Evolutionary conservation across 2,888 invertebrate genomes (phyloP), one percentile per base, ranked within the genome.

Genomic region (Ferdinandea cuprea): DNA sequence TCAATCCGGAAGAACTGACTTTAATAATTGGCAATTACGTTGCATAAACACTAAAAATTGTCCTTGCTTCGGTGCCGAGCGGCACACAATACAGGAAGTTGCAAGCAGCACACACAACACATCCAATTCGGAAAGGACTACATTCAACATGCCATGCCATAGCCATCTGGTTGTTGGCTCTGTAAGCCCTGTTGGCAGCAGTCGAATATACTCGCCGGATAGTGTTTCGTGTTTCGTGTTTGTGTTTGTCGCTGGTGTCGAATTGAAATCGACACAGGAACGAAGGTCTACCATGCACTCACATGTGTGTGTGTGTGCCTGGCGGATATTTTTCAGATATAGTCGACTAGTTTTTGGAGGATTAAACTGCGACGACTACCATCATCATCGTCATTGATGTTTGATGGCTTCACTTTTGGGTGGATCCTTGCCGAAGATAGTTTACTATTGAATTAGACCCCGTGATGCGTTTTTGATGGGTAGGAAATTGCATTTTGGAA

Each of bases 1-100:
- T 32, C 74, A 74, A 74, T 66, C 74, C 74, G 65, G 74, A 74
- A 74, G 74, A 74, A 74, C 66, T 74, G 74, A 74, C 74, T 66
- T 74, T 65, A 65, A 74, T 74, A 74, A 74, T 74, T 74, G 74
- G 30, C 74, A 74, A 74, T 74, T 74, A 74, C 65, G 74, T 58
- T 74, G 65, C 74, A 74, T 65, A 74, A 74, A 74, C 74, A 74
- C 65, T 66, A 56, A 58, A 42, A 74, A 66, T 30, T 65, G 73
- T 65, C 63, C 56, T 63, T 63, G 44, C 32, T 17, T 35, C 4
- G 35, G 15, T 42, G 25, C 61, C 54, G 40, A 0, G 11, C 11
- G 32, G 19, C n/a, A 52, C 17, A 37, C 56, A 15, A n/a, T n/a
- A 35, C 50, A 40, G 59, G 71, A 71, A 35, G 63, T 46, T 73